Base-by-base conservation (phyloP, 2,797 vertebrate genomes). In the Sebastes steindachneri region DNA sequence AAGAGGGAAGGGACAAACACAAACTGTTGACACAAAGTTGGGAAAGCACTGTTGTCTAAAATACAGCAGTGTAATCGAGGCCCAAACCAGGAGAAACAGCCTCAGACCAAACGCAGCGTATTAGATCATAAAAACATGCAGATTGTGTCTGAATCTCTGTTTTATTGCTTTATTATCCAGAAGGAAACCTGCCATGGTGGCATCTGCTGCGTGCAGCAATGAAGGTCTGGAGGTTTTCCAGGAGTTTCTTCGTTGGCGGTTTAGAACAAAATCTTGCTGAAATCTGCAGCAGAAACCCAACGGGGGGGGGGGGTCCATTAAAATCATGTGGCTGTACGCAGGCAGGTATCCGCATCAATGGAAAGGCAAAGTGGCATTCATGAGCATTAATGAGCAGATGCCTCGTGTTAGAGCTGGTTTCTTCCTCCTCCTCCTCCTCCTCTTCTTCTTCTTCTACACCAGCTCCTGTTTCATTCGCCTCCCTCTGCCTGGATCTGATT, bases 401-500 rank as follows among this genome's bases (percentile, higher is more conserved):
- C 62, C 11, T 83, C 35, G 58, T 66, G 73, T 86, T 77, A 67
- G 57, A 48, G 53, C 71, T 19, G 25, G 2, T n/a, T 48, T 14
- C 64, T 2, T 60, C 60, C 19, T 58, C 65, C 63, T 28, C 54
- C 23, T 72, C 67, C 58, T 58, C 54, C n/a, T 72, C 54, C 14
- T 72, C 68, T 9, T 68, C 65, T 37, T 31, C 70, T 3, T 69
- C 70, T 55, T 68, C 66, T 37, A 29, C 63, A 51, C 37, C 63
- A 3, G 85, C 82, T 90, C 84, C 88, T 1, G 75, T 84, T 92
- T 82, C 73, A 41, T 19, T 72, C 68, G 2, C 83, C 81, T 78
- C 75, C 79, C 45, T 59, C 73, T 17, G 84, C 68, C 91, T 93
- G 90, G 88, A 86, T 93, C 79, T 87, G 86, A 90, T 95, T 95